Conservation (phyloP, 2,888 invertebrate species). For the Merodon equestris region DNA sequence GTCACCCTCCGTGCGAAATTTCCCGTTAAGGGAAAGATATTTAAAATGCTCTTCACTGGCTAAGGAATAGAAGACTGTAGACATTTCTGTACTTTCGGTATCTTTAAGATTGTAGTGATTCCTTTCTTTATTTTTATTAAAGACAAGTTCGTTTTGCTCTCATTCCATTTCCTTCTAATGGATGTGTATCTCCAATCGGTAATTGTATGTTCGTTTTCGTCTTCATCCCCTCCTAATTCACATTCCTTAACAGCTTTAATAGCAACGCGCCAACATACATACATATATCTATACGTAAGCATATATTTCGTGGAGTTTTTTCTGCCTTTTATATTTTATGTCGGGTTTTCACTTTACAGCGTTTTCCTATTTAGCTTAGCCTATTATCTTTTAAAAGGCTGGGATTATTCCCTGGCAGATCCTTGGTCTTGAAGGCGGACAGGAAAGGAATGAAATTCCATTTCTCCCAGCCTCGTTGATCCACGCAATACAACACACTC, state of each 20-base stretch:
- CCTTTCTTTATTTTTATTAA: conserved; percentile 9
- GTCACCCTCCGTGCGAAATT: too few relatives aligned
- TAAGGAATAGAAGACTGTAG: too few relatives aligned
- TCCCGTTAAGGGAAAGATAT: too few relatives aligned
- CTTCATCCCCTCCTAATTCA: neutral
- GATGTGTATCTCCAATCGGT: conserved; percentile 26
- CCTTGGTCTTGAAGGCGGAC: conserved; percentile 37
- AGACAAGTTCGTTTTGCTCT: conserved; percentile 3
- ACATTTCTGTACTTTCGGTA: too few relatives aligned
- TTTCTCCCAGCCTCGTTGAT: conserved; percentile 46
- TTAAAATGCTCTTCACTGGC: too few relatives aligned
- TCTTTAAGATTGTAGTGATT: neutral
- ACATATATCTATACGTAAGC: conserved; percentile 7
- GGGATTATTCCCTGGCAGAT: conserved; percentile 56
- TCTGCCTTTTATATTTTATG: conserved; percentile 42
- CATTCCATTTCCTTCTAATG: conserved; percentile 8
- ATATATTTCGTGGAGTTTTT: conserved; percentile 3
- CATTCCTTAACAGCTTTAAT: conserved; percentile 42
- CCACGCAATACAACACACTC: conserved; percentile 50
- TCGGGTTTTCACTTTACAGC: conserved; percentile 64
- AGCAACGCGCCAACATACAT: conserved; percentile 3
- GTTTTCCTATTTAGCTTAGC: conserved; percentile 68
- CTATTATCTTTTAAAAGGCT: conserved; percentile 68
- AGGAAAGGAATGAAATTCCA: conserved; percentile 51
- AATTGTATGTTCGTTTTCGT: conserved; percentile 21